Evolutionary conservation across 2,797 vertebrate genomes (phyloP).

Genomic region (Syncerus caffer): DNA sequence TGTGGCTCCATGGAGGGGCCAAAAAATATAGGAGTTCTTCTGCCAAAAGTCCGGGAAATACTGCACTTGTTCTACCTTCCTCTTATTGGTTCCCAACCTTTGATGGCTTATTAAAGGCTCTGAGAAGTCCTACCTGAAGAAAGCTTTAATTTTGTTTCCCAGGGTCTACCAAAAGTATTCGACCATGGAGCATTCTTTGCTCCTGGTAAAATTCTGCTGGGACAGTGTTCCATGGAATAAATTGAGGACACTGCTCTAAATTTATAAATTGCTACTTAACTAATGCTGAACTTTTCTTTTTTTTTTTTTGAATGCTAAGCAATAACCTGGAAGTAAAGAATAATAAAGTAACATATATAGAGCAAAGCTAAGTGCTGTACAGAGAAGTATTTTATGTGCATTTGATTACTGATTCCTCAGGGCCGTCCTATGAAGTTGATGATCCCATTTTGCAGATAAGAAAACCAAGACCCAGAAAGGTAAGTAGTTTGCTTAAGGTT

Average conservation of each 20-base stretch:
- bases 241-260: neutral
- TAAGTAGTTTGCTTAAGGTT: neutral
- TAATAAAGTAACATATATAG: neutral
- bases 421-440: neutral
- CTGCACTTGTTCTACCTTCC: neutral
- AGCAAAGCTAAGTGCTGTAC: neutral
- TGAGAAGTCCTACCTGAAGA: neutral
- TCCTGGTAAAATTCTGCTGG: neutral
- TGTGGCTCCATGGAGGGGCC: neutral
- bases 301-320: neutral
- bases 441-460: conserved; percentile 36
- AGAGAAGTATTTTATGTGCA: neutral
- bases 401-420: neutral
- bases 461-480: neutral
- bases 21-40: neutral
- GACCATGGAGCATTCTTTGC: neutral
- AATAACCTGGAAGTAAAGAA: neutral
- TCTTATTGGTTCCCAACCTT: neutral
- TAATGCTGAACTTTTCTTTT: conserved; percentile 1
- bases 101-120: neutral
- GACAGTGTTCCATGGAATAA: neutral
- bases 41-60: neutral
- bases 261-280: conserved; percentile 27
- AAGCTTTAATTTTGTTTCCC: neutral
- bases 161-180: neutral